phyloP scores from a whole-genome alignment of 2,113 vertebrate genomes.

The Perccottus glenii region DNA sequence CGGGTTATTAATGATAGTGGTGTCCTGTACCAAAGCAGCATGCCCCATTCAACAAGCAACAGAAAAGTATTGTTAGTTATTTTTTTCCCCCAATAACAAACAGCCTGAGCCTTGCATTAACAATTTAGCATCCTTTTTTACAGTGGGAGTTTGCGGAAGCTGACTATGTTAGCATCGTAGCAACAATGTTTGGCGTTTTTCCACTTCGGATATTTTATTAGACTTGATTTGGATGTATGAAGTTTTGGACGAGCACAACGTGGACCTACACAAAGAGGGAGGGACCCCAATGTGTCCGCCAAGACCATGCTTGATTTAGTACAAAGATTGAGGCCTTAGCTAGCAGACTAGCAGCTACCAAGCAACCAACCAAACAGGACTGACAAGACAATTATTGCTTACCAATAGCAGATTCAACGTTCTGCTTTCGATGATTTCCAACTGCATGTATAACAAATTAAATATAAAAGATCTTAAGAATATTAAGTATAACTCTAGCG shows the following conservation, averaged over 20 bases:
- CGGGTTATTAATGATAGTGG: too few relatives aligned
- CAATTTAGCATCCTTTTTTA: conserved; percentile 12
- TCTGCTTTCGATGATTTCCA: background rate
- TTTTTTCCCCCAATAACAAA: too few relatives aligned
- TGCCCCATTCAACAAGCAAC: conserved; percentile 2
- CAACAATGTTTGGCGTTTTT: conserved; percentile 2
- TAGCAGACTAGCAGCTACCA: conserved; percentile 40
- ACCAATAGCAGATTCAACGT: conserved; percentile 27
- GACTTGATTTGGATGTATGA: background rate
- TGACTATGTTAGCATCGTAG: conserved; percentile 29
- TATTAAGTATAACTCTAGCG: conserved; percentile 6
- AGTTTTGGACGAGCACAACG: conserved; percentile 14
- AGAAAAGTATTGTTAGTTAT: background rate
- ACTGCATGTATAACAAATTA: conserved; percentile 1
- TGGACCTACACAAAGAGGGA: conserved; percentile 44
- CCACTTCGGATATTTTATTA: background rate
- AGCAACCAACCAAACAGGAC: conserved; percentile 28
- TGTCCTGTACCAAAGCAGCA: background rate
- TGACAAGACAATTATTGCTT: conserved; percentile 27
- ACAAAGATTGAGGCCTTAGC: conserved; percentile 75
- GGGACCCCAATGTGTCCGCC: conserved; percentile 39
- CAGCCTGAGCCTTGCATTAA: background rate
- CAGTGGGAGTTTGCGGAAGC: conserved; percentile 58
- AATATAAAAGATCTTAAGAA: conserved; percentile 12
- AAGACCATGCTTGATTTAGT: conserved; percentile 61